Evolutionary conservation across 1,140 invertebrate genomes (phyloP), one percentile per base, ranked within the genome.

Genomic region (Meloidogyne exigua): DNA sequence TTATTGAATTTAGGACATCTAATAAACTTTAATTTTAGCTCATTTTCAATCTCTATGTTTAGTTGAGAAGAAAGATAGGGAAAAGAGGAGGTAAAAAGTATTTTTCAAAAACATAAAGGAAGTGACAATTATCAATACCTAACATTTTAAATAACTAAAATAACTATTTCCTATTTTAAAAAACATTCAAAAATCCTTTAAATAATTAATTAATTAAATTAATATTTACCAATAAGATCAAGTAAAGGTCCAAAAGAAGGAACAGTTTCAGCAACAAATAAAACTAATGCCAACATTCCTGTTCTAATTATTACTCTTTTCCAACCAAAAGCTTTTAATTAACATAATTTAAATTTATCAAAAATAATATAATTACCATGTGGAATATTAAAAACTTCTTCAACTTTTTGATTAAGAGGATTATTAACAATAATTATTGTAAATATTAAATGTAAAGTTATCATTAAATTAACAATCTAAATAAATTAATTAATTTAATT

Each of bases 161-260:
- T 7, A 32, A 3, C 28, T 3, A 32, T 32, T 7, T 32, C 7
- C 2, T 32, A 32, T 32, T 32, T 32, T 32, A 32, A 32, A 32
- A 32, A 32, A 32, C 28, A 32, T 32, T n/a, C n/a, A 32, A 32
- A 32, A 7, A 32, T 7, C 28, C 28, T 32, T 32, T 32, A 39
- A 39, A 39, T 9, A 70, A 44, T 57, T 57, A 57, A n/a, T 49
- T 49, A 57, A 21, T n/a, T n/a, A n/a, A 57, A n/a, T 57, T 5
- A 57, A 7, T n/a, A 57, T n/a, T 92, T 92, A n/a, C 94, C 94
- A 9, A 96, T 91, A 2, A 96, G 88, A 32, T 93, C 91, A 91
- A 96, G 92, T 1, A 96, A 91, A 21, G 93, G 89, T 79, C 94
- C 93, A 85, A 96, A 95, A 79, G 92, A 90, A 0, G 94, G 94